Evolutionary conservation across 1,140 invertebrate species (phyloP), one percentile per base, ranked within the genome.

Genomic region (Pantala flavescens): DNA sequence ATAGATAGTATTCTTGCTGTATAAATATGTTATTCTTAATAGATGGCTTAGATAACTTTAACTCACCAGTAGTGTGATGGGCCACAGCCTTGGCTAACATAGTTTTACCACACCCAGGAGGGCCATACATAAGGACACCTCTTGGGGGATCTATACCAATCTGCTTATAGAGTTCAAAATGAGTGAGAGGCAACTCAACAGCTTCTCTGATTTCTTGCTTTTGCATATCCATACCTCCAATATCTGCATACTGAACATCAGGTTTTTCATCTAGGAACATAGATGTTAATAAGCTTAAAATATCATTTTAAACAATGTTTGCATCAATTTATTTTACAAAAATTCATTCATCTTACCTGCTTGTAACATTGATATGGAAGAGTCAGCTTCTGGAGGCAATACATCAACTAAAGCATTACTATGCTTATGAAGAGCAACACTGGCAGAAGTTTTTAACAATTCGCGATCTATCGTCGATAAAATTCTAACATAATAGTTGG

Each of bases 81-180:
- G 97, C 98, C 43, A 99, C 97, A 78, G 98, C 98, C 85, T 99
- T 99, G 63, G 98, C 98, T 77, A 99, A 86, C 98, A 99, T 99
- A 74, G 98, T 99, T 84, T 97, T 97, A 24, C 95, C 96, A 84
- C 95, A 97, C 7, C 96, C 94, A 23, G 98, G 97, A 43, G 98
- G 97, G 14, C 97, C 98, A 83, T 97, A 99, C 95, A 99, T 97
- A 9, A 99, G 87, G 0, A 99, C 98, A 79, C 98, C 98, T 75
- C 97, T 86, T 0, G 98, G 98, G 16, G 98, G 98, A 81, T 96
- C 94, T 82, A 96, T 97, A 82, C 95, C 87, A 82, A 99, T 99
- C 85, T 99, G 98, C 83, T 99, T 95, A 83, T 99, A 99, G n/a
- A 99, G 85, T 84, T 99, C 97, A 81, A 98, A 98, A 83, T 99